Evolutionary conservation across 2,797 vertebrate genomes (phyloP).

Genomic region (Thunnus albacares): DNA sequence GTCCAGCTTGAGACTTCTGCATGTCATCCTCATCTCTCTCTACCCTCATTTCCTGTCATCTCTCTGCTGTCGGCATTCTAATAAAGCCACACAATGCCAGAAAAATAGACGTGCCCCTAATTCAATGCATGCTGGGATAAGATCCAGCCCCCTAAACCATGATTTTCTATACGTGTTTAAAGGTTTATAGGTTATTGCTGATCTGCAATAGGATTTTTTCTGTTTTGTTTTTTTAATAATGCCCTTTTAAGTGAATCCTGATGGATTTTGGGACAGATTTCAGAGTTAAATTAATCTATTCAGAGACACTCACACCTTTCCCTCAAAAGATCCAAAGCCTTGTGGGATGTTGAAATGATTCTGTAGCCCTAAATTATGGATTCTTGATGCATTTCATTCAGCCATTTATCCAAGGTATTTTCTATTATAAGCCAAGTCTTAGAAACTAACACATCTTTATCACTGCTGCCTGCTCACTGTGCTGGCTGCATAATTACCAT

Average conservation of each 20-base stretch:
- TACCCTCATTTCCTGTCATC: no score
- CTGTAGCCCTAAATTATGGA: neutral
- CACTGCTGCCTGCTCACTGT: slow-evolving; percentile 12
- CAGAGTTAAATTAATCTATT: neutral
- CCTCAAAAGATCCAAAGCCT: neutral
- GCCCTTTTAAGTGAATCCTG: neutral
- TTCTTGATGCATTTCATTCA: neutral
- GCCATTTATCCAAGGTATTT: slow-evolving; percentile 15
- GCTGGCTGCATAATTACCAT: slow-evolving; percentile 35
- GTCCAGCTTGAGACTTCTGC: no score
- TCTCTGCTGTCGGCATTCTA: no score
- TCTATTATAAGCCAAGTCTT: slow-evolving; percentile 6
- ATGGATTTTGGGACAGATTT: neutral
- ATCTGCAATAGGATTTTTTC: no score
- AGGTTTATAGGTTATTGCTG: no score
- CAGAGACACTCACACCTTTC: neutral
- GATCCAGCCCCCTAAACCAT: no score
- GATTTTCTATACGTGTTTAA: no score
- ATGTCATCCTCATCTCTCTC: no score
- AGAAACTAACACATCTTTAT: slow-evolving; percentile 24
- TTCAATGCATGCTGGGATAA: no score
- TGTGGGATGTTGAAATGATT: slow-evolving; percentile 8
- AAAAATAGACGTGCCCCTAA: neutral
- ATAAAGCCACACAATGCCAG: no score
- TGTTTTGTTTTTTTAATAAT: no score